Percentiles rank a stretch among this genome's conserved stretches.
Evolutionary conservation across 2,888 invertebrate genomes (phyloP).

Genomic region (Drosophila ustulata): DNA sequence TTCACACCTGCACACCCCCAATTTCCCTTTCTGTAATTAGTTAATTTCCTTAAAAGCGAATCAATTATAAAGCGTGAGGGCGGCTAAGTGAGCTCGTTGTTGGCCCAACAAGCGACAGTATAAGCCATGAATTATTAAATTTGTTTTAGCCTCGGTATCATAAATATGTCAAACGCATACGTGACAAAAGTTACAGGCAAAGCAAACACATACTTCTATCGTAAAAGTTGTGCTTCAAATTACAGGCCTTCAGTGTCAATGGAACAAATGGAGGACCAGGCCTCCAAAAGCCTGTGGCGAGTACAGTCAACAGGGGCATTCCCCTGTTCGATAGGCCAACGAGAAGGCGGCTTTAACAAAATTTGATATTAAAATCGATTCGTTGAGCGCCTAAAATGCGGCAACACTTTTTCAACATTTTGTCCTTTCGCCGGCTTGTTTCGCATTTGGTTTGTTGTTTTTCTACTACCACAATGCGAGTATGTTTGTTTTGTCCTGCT

Average conservation of each 20-base stretch:
- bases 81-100: constrained; percentile 21
- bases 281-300: neutral
- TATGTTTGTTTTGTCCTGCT: neutral
- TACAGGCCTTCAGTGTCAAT: constrained; percentile 42
- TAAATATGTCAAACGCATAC: constrained; percentile 40
- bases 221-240: constrained; percentile 42
- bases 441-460: neutral
- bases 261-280: constrained; percentile 17
- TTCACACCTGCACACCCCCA: constrained; percentile 15
- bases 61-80: constrained; percentile 58
- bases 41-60: constrained; percentile 51
- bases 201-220: constrained; percentile 11
- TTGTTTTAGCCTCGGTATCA: constrained; percentile 30
- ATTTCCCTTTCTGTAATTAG: constrained; percentile 14
- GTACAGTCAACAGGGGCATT: constrained; percentile 2
- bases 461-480: neutral
- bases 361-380: constrained; percentile 52
- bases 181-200: constrained; percentile 25
- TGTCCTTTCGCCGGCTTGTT: constrained; percentile 23
- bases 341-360: constrained; percentile 9
- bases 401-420: constrained; percentile 34
- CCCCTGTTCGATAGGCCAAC: constrained; percentile 1
- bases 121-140: constrained; percentile 61
- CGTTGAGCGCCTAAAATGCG: constrained; percentile 9
- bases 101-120: constrained; percentile 23